Evolutionary conservation across 2,797 vertebrate genomes (phyloP).

Genomic region (Botia kubotai): DNA sequence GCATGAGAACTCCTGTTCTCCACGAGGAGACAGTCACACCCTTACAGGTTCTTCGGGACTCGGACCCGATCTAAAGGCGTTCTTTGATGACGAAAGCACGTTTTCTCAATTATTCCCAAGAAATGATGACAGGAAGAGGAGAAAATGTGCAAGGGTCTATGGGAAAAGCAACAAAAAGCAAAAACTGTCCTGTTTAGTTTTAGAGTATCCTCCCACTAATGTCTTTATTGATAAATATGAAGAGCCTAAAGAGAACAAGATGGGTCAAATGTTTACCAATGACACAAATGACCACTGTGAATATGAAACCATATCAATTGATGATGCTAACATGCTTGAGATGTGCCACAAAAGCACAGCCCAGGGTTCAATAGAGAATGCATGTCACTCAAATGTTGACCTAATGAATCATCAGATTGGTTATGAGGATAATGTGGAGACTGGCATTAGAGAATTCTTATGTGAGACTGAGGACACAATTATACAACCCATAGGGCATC

Average conservation of each 20-base stretch:
- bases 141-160: slow-evolving; percentile 90
- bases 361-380: slow-evolving; percentile 65
- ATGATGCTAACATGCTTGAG: slow-evolving; percentile 85
- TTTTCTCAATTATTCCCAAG: slow-evolving; percentile 92
- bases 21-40: slow-evolving; percentile 61
- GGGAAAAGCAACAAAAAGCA: slow-evolving; percentile 87
- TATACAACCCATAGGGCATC: slow-evolving; percentile 69
- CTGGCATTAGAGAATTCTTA: slow-evolving; percentile 64
- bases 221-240: slow-evolving; percentile 67
- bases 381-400: slow-evolving; percentile 50
- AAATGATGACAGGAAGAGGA: slow-evolving; percentile 82
- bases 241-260: slow-evolving; percentile 72
- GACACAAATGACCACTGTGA: slow-evolving; percentile 78
- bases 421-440: slow-evolving; percentile 64
- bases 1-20: slow-evolving; percentile 68
- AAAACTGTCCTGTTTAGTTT: slow-evolving; percentile 65
- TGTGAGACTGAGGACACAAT: slow-evolving; percentile 72
- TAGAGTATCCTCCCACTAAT: slow-evolving; percentile 54
- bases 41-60: slow-evolving; percentile 61
- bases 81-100: slow-evolving; percentile 86
- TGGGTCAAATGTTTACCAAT: slow-evolving; percentile 74
- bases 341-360: slow-evolving; percentile 80
- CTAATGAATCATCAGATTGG: slow-evolving; percentile 48
- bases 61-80: slow-evolving; percentile 75
- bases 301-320: slow-evolving; percentile 83